Evolutionary conservation across 2,113 vertebrate genomes (phyloP).

Genomic region (Oreochromis tanganicae): DNA sequence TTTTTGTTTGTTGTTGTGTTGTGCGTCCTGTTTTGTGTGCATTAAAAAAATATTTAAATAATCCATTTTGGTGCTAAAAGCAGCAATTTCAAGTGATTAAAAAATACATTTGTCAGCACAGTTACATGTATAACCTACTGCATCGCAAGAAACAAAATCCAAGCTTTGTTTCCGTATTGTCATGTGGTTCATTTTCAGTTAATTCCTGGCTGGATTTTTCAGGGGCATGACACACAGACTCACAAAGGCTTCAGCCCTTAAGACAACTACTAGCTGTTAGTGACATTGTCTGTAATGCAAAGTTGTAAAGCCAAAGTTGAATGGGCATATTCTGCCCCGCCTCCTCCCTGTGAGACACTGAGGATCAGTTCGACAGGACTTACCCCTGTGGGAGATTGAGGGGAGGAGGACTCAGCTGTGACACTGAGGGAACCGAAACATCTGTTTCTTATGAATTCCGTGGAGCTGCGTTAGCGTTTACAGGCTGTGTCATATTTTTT

Average conservation of each 20-base stretch:
- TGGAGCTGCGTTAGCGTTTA: constrained; percentile 52
- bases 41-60: constrained; percentile 63
- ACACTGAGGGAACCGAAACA: constrained; percentile 46
- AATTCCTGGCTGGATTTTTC: constrained; percentile 41
- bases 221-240: not conserved
- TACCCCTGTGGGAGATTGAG: not conserved
- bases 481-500: constrained; percentile 62
- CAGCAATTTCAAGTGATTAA: constrained; percentile 32
- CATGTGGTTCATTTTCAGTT: constrained; percentile 24
- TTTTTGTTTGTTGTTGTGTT: constrained; percentile 12
- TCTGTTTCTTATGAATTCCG: constrained; percentile 61
- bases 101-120: constrained; percentile 11
- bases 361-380: not conserved
- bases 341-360: constrained; percentile 3
- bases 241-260: constrained; percentile 45
- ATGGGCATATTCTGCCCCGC: not conserved
- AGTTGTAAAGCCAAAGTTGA: constrained; percentile 67
- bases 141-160: constrained; percentile 43
- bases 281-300: constrained; percentile 63
- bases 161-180: constrained; percentile 28
- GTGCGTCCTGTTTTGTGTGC: constrained; percentile 50
- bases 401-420: constrained; percentile 5
- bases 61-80: constrained; percentile 69
- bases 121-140: constrained; percentile 29
- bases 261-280: constrained; percentile 55